These are phyloP conservation scores for Poecilobothrus nobilitatus DNA, from an alignment of 2,888 invertebrate genomes.

Conservation along the genomic window DNA sequence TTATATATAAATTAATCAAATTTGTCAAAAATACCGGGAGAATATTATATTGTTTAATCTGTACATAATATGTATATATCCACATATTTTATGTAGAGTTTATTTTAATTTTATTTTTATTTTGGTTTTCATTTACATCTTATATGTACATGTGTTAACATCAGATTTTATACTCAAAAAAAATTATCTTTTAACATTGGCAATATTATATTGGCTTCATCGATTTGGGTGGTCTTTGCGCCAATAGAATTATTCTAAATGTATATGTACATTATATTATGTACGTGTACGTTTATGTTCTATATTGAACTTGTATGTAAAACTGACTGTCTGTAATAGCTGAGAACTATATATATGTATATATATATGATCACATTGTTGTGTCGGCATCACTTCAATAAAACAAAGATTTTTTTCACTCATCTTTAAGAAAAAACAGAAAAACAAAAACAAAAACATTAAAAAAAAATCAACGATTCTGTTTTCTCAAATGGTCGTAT, in stretches of 20 bases:
- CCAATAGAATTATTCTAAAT: background rate
- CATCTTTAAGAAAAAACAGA: background rate
- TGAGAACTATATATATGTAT: background rate
- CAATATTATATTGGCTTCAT: background rate
- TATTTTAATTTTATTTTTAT: background rate
- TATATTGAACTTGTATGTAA: no score
- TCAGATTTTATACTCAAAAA: background rate
- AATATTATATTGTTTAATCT: no score
- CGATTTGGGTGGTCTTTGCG: constrained; percentile 2
- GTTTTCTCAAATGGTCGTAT: no score
- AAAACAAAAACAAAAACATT: no score
- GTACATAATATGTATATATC: no score
- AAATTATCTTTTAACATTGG: background rate
- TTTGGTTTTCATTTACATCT: background rate
- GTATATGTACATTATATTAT: background rate
- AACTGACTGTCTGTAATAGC: no score
- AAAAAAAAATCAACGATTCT: no score
- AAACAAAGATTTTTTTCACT: background rate
- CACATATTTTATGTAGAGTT: no score
- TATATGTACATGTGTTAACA: background rate
- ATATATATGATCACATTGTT: background rate
- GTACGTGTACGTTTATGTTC: no score
- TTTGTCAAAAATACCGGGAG: no score
- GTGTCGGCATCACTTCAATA: constrained; percentile 1
- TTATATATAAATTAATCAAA: no score